phyloP scores from a whole-genome alignment of 2,888 invertebrate species.

The Globia sparganii region DNA sequence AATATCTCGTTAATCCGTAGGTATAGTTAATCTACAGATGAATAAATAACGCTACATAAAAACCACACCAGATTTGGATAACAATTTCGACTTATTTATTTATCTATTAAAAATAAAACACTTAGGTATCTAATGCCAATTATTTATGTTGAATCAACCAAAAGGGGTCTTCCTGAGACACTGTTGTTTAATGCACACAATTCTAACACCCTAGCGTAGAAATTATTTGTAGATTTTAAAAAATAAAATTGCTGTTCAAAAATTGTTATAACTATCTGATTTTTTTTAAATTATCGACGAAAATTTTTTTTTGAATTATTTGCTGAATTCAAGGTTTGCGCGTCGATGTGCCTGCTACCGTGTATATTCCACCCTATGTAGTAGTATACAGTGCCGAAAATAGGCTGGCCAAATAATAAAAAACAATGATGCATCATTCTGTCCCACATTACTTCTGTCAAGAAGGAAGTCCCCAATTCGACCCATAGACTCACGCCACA shows the following conservation, averaged over 20 bases:
- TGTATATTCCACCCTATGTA: background rate
- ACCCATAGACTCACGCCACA: conserved; percentile 18
- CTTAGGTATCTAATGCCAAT: background rate
- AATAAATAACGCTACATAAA: background rate
- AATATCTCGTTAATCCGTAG: background rate
- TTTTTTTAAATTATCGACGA: too few species aligned
- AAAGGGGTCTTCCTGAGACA: too few species aligned
- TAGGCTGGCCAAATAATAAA: background rate
- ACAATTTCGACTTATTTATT: background rate
- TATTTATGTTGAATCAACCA: background rate
- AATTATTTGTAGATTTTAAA: too few species aligned
- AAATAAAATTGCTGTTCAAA: too few species aligned
- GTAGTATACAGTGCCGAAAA: background rate
- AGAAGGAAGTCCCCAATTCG: conserved; percentile 29
- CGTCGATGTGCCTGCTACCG: too few species aligned
- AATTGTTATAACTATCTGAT: too few species aligned
- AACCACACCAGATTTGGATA: background rate
- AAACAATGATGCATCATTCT: background rate
- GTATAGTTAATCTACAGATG: background rate
- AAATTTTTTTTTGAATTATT: too few species aligned
- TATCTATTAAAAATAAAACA: too few species aligned
- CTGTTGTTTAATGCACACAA: background rate
- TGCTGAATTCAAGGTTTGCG: too few species aligned
- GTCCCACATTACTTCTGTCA: conserved; percentile 12
- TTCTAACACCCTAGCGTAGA: too few species aligned